Conservation (phyloP, 1,140 invertebrate species). For the Melipona quadrifasciata region DNA sequence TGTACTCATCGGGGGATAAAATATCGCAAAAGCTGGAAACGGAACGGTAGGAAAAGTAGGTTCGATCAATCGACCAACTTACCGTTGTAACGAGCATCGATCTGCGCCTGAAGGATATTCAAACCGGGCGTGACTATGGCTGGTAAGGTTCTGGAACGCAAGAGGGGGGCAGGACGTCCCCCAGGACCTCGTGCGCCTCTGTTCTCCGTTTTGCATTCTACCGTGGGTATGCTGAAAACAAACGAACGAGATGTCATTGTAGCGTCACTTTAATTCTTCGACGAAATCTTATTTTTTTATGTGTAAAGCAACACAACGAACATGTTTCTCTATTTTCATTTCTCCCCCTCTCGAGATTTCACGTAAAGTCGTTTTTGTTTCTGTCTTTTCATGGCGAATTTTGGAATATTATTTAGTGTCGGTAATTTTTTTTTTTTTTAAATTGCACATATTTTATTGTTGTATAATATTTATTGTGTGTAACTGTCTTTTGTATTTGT, state of each 20-base stretch:
- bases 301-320: too few species aligned
- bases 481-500: too few species aligned
- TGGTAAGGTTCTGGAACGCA: constrained; percentile 92
- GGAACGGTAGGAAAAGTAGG: not conserved
- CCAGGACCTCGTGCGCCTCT: constrained; percentile 73
- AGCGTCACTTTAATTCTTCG: not conserved
- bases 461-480: too few species aligned
- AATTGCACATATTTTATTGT: too few species aligned
- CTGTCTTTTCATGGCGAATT: too few species aligned
- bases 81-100: constrained; percentile 84
- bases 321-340: too few species aligned
- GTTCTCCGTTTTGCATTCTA: constrained; percentile 77
- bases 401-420: too few species aligned
- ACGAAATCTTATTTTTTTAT: not conserved
- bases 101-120: constrained; percentile 91
- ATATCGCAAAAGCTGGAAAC: too few species aligned
- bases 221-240: constrained; percentile 78
- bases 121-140: constrained; percentile 94
- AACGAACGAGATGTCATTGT: not conserved
- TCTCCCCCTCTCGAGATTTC: too few species aligned
- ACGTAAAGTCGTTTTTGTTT: too few species aligned
- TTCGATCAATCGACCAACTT: not conserved
- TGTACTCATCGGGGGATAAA: not conserved
- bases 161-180: constrained; percentile 86
- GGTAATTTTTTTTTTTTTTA: too few species aligned